phyloP scores from a whole-genome alignment of 2,888 invertebrate species.

The Tanaodytes sp. region DNA sequence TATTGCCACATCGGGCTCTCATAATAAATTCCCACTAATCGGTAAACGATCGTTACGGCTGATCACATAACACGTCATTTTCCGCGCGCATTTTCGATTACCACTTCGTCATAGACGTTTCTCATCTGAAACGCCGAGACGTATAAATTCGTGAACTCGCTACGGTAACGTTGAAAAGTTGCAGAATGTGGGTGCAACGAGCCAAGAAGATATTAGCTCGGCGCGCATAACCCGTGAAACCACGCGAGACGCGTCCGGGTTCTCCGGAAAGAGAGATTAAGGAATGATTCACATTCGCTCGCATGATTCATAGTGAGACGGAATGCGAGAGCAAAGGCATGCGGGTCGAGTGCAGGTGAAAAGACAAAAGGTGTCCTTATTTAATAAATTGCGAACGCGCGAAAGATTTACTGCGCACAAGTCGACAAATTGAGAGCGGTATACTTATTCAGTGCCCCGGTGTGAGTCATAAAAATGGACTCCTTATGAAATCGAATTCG shows the following conservation, averaged over 20 bases:
- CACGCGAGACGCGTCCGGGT: conserved; percentile 55
- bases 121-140: conserved; percentile 3
- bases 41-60: too few relatives aligned
- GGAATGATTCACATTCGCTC: conserved; percentile 51
- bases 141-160: conserved; percentile 17
- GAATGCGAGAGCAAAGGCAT: conserved; percentile 45
- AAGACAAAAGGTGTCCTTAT: conserved; percentile 51
- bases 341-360: conserved; percentile 43
- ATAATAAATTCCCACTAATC: too few relatives aligned
- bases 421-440: too few relatives aligned
- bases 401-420: conserved; percentile 34
- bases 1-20: too few relatives aligned
- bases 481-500: too few relatives aligned
- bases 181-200: conserved; percentile 51
- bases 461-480: too few relatives aligned
- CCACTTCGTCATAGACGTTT: conserved; percentile 26
- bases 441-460: too few relatives aligned
- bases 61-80: background rate
- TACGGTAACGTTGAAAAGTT: conserved; percentile 35
- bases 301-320: conserved; percentile 53
- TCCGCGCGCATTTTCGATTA: background rate
- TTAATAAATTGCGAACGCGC: conserved; percentile 25
- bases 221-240: conserved; percentile 46
- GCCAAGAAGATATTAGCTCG: conserved; percentile 51
- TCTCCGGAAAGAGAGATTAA: conserved; percentile 53